Conservation (phyloP, 2,888 invertebrate species). For the Ligdia adustata region DNA sequence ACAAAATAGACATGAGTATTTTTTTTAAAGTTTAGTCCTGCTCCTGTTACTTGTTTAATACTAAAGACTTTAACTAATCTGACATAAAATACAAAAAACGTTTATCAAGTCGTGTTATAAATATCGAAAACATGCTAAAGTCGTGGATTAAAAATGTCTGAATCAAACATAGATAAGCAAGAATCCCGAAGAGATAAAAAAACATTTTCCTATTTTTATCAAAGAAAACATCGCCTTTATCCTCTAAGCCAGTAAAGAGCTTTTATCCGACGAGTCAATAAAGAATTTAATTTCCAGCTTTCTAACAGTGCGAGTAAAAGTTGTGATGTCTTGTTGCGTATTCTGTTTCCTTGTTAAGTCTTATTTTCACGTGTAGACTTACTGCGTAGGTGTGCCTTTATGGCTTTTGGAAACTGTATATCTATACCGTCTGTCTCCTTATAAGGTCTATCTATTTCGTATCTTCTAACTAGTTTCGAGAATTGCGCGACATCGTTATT, state of each 20-base stretch:
- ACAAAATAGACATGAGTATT: too few species aligned
- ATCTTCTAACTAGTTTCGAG: conserved; percentile 11
- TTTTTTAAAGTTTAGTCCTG: too few species aligned
- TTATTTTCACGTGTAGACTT: conserved; percentile 17
- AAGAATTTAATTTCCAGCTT: conserved; percentile 8
- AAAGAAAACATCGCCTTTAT: background rate
- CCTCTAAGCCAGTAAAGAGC: background rate
- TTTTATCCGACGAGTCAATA: conserved; percentile 1
- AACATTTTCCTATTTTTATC: background rate
- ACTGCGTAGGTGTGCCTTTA: conserved; percentile 24
- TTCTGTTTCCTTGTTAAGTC: conserved; percentile 21
- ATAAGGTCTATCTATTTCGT: conserved; percentile 15
- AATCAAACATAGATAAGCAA: background rate
- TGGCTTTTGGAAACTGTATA: conserved; percentile 23
- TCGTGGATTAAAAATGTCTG: background rate
- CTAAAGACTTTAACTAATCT: too few species aligned
- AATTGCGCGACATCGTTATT: conserved; percentile 11
- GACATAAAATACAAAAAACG: too few species aligned
- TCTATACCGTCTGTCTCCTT: conserved; percentile 10
- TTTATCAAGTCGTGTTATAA: too few species aligned
- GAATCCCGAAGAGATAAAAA: background rate
- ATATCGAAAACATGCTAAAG: too few species aligned
- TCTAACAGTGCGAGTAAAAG: conserved; percentile 21
- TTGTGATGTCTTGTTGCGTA: conserved; percentile 15
- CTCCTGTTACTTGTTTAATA: too few species aligned